These are phyloP conservation scores for Amblyraja radiata DNA, from an alignment of 2,797 vertebrate species.

Conservation along the genomic window DNA sequence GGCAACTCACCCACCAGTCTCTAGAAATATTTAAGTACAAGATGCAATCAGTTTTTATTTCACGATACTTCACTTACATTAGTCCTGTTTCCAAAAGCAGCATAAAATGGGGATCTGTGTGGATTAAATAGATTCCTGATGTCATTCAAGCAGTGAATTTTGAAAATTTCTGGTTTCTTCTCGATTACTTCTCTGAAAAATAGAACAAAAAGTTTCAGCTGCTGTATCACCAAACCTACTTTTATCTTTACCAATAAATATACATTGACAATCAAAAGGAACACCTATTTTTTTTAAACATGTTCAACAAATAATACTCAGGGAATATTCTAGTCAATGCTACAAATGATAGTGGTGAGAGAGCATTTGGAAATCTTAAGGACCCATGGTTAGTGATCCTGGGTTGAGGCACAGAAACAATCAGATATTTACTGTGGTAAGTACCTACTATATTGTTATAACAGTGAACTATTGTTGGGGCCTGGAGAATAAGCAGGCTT, in stretches of 20 bases:
- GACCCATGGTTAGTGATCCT: neutral
- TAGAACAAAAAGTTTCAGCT: neutral
- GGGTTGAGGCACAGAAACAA: too few relatives aligned
- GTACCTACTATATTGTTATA: neutral
- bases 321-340: neutral
- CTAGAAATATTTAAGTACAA: neutral
- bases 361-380: neutral
- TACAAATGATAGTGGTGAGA: neutral
- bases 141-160: conserved; percentile 82
- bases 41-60: neutral
- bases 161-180: conserved; percentile 90
- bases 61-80: conserved; percentile 63
- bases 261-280: neutral
- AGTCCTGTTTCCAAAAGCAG: conserved; percentile 84
- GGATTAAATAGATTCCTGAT: conserved; percentile 77
- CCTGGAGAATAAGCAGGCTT: neutral
- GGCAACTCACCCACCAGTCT: neutral
- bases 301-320: neutral
- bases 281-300: neutral
- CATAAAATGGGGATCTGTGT: conserved; percentile 69
- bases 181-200: conserved; percentile 84
- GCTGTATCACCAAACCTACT: neutral
- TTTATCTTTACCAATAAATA: neutral
- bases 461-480: neutral
- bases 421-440: neutral